Evolutionary conservation across 2,797 vertebrate genomes (phyloP).

Genomic region (Chelonia mydas): DNA sequence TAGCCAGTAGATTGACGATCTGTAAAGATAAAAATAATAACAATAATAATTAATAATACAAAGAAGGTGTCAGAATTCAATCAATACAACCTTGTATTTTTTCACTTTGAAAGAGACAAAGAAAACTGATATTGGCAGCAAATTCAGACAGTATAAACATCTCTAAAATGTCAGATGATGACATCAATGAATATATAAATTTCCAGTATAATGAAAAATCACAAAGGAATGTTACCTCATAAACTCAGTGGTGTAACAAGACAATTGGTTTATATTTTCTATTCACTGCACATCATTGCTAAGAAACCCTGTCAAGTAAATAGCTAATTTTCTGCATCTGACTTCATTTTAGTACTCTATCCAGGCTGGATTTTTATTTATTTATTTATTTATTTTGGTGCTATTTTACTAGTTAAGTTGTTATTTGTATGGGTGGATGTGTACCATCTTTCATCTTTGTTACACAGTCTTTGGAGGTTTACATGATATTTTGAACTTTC

Average conservation of each 20-base stretch:
- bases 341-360: not conserved
- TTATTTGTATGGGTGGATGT: not conserved
- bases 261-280: not conserved
- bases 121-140: not conserved
- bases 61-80: accelerated
- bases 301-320: not conserved
- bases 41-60: not conserved
- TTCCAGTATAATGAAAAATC: not conserved
- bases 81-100: not conserved
- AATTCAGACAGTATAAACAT: not conserved
- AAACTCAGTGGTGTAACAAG: not conserved
- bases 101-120: not conserved
- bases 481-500: not conserved
- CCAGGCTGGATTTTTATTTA: not conserved
- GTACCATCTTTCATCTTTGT: not conserved
- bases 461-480: not conserved
- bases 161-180: not conserved
- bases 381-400: not conserved
- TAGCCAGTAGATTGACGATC: slow-evolving; percentile 93
- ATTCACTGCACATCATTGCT: not conserved
- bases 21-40: slow-evolving; percentile 62
- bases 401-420: not conserved
- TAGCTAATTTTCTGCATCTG: not conserved
- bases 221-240: not conserved
- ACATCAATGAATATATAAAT: not conserved